Conservation (phyloP, 2,888 invertebrate species). For the Acanthosepion esculentum region DNA sequence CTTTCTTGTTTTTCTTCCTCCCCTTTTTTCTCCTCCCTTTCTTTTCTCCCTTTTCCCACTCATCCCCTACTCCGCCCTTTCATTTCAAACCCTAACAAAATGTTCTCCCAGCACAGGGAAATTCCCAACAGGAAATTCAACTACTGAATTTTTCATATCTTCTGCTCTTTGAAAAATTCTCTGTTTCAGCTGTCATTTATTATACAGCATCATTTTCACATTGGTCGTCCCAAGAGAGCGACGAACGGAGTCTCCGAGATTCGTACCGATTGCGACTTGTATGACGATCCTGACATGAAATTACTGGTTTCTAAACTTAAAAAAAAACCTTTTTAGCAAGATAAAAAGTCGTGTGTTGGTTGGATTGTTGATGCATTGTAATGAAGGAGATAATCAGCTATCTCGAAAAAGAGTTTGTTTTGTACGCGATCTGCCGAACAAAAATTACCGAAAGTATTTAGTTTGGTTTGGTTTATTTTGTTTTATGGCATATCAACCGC, state of each 20-base stretch:
- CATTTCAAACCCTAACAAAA: background rate
- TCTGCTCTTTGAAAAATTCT: background rate
- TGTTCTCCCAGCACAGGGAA: background rate
- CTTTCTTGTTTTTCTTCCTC: background rate
- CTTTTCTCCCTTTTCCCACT: background rate
- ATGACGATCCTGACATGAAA: background rate
- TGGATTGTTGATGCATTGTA: too few relatives aligned
- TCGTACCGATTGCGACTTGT: constrained; percentile 5
- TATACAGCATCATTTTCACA: background rate
- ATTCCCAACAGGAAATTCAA: background rate
- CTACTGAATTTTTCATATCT: background rate
- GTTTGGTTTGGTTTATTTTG: too few relatives aligned
- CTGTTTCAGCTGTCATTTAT: background rate
- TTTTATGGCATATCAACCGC: too few relatives aligned
- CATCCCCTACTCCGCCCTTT: background rate
- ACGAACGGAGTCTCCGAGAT: background rate
- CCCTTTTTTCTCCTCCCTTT: fast-evolving
- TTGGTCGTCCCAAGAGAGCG: background rate
- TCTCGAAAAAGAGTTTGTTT: too few relatives aligned
- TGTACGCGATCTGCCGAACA: too few relatives aligned
- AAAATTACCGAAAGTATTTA: too few relatives aligned
- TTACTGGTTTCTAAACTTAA: background rate
- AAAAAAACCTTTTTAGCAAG: background rate
- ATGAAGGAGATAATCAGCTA: too few relatives aligned
- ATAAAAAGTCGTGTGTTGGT: background rate